A percentile compares a stretch with the other conserved stretches of the same genome.
Evolutionary conservation across 2,113 vertebrate species (phyloP).

Genomic region (Helogale parvula): DNA sequence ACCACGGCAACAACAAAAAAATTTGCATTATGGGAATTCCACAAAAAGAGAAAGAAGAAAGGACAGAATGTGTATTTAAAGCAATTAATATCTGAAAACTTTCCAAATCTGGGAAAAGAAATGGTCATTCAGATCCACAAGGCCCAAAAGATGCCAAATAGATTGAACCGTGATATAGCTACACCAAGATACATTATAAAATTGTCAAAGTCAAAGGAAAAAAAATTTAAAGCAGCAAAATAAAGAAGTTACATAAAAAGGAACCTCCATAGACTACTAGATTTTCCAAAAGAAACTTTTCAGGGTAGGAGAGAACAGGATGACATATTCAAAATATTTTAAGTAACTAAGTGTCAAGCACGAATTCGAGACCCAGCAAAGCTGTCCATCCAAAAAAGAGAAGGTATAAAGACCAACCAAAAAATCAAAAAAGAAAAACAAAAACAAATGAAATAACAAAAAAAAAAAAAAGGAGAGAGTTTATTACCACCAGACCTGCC

Average conservation of each 20-base stretch:
- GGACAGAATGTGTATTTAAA: background rate
- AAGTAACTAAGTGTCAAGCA: background rate
- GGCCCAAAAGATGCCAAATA: background rate
- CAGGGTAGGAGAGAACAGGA: background rate
- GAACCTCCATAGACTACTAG: background rate
- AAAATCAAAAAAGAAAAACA: background rate
- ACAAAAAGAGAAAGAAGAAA: background rate
- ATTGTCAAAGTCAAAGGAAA: background rate
- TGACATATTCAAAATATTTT: background rate
- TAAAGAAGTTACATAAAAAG: background rate
- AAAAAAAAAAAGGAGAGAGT: background rate
- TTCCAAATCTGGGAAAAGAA: background rate
- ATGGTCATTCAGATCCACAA: background rate
- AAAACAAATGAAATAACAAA: background rate
- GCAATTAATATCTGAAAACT: background rate
- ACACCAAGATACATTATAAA: background rate
- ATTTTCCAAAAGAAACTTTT: background rate
- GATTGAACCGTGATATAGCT: background rate
- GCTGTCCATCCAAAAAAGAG: background rate
- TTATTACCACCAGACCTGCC: background rate
- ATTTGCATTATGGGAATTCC: background rate
- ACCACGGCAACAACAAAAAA: background rate
- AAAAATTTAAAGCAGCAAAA: background rate
- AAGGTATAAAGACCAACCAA: background rate
- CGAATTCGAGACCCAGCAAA: background rate